Evolutionary conservation across 2,888 invertebrate species (phyloP).

Genomic region (Lingula anatina): DNA sequence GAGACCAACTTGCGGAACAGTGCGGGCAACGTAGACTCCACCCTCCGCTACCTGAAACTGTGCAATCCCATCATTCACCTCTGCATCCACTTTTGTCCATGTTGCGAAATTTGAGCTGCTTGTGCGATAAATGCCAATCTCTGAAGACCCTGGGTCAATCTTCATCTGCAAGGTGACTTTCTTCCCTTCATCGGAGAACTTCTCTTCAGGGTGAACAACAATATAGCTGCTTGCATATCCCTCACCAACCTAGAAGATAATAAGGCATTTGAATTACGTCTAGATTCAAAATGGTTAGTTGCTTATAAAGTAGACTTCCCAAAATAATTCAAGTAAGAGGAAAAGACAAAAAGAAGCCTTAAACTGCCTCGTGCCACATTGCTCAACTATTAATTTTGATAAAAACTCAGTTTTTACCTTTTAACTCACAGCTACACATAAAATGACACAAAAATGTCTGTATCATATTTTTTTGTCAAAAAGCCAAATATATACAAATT

Average conservation of each 20-base stretch:
- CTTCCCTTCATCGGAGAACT: slow-evolving; percentile 18
- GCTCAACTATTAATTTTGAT: no score
- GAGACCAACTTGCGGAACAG: slow-evolving; percentile 20
- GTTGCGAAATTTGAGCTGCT: slow-evolving; percentile 19
- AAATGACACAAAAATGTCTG: no score
- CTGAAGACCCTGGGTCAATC: slow-evolving; percentile 15
- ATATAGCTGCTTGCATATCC: slow-evolving; percentile 38
- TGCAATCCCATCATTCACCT: slow-evolving; percentile 23
- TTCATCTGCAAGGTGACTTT: slow-evolving; percentile 19
- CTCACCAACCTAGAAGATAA: slow-evolving; percentile 26
- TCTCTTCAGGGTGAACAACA: slow-evolving; percentile 28
- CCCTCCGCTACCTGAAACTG: slow-evolving; percentile 25
- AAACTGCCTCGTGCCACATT: no score
- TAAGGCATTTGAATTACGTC: not conserved
- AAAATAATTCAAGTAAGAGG: no score
- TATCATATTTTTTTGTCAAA: no score
- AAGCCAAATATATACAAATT: no score
- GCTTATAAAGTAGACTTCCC: no score
- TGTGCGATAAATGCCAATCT: slow-evolving; percentile 24
- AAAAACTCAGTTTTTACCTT: no score
- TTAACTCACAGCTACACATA: no score
- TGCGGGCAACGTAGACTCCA: slow-evolving; percentile 37
- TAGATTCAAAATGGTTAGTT: no score
- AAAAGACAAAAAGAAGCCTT: no score
- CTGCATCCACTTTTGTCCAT: slow-evolving; percentile 31